Percentiles rank a stretch among this genome's conserved stretches.
Evolutionary conservation across 2,888 invertebrate genomes (phyloP).

Genomic region (Drosophila prostipennis): DNA sequence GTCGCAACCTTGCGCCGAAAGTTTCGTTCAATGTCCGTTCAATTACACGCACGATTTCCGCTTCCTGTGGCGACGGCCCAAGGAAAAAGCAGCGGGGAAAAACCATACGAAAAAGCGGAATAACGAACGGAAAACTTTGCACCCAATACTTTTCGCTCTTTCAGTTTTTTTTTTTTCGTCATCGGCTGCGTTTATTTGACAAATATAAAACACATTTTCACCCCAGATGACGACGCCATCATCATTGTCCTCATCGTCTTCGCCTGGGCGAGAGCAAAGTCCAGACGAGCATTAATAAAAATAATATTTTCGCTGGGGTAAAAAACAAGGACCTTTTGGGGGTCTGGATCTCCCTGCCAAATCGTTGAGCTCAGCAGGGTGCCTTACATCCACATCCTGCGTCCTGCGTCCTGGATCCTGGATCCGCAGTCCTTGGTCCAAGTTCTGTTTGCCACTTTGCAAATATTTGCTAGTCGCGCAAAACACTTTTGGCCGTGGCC

Average conservation of each 20-base stretch:
- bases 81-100: constrained; percentile 18
- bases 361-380: constrained; percentile 68
- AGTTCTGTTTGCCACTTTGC: constrained; percentile 75
- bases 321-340: constrained; percentile 22
- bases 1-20: constrained; percentile 56
- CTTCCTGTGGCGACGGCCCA: constrained; percentile 64
- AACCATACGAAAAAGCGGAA: constrained; percentile 54
- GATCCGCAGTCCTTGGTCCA: constrained; percentile 34
- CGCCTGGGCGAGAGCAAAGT: constrained; percentile 22
- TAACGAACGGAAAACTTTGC: constrained; percentile 36
- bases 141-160: constrained; percentile 39
- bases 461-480: constrained; percentile 77
- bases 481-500: constrained; percentile 67
- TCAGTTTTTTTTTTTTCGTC: constrained; percentile 13
- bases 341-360: constrained; percentile 7
- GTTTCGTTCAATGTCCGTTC: constrained; percentile 76
- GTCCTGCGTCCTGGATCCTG: no score
- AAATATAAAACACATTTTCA: constrained; percentile 77
- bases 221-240: constrained; percentile 54
- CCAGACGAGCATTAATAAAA: constrained; percentile 77
- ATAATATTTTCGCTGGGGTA: constrained; percentile 66
- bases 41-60: constrained; percentile 80
- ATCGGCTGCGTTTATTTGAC: constrained; percentile 73
- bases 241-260: constrained; percentile 37
- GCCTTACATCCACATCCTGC: constrained; percentile 13